phyloP scores from a whole-genome alignment of 2,113 vertebrate species.

The Zosterops borbonicus region DNA sequence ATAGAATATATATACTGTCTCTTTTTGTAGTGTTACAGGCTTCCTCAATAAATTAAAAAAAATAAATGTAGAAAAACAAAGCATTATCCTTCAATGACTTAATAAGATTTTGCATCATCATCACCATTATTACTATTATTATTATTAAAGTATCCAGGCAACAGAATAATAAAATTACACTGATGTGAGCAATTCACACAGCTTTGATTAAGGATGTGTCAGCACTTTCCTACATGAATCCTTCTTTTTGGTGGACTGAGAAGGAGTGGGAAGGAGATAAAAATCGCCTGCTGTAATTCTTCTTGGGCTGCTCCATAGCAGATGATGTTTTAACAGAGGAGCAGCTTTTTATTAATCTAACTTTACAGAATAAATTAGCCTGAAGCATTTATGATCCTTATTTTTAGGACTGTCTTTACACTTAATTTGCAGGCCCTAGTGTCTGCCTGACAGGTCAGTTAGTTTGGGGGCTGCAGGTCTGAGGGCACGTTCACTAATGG shows the following conservation, averaged over 20 bases:
- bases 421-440: background rate
- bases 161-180: constrained; percentile 62
- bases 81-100: constrained; percentile 58
- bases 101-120: constrained; percentile 63
- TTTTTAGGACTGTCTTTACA: constrained; percentile 27
- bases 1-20: constrained; percentile 31
- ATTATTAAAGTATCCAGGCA: constrained; percentile 62
- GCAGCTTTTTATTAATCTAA: constrained; percentile 36
- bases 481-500: background rate
- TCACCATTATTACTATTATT: constrained; percentile 48
- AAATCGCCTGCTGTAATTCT: constrained; percentile 28
- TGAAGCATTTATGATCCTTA: constrained; percentile 43
- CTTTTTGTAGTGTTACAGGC: constrained; percentile 25
- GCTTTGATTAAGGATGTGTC: constrained; percentile 64
- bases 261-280: constrained; percentile 65
- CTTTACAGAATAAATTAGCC: constrained; percentile 48
- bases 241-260: constrained; percentile 45
- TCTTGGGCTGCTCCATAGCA: constrained; percentile 33
- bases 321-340: constrained; percentile 34
- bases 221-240: constrained; percentile 61
- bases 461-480: background rate
- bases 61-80: constrained; percentile 62
- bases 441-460: background rate
- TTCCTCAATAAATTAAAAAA: constrained; percentile 64
- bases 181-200: constrained; percentile 61